Evolutionary conservation across 2,113 vertebrate genomes (phyloP), one percentile per base, ranked within the genome.

Genomic region (Columba janthina): DNA sequence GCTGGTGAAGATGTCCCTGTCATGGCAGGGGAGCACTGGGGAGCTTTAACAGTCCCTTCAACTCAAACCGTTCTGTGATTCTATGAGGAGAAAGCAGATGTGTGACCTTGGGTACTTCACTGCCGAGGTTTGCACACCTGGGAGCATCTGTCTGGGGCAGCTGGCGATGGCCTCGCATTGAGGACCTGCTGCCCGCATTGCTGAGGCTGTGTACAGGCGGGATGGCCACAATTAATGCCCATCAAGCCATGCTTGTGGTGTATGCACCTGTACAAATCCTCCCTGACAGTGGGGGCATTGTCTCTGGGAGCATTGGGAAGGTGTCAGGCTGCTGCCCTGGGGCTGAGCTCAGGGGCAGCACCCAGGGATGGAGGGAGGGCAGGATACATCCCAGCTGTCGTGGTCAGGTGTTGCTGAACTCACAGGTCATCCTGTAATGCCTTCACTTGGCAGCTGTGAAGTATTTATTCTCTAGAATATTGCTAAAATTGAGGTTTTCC

Each of bases 241-340:
- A 10, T 21, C 0, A 0, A 50, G 40, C 75, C 0, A 1, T 70
- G 60, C 56, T 50, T 18, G 6, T 19, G 5, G 22, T 1, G 0
- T 36, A 5, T 1, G 2, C 42, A 22, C 18, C 19, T 25, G 42
- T 26, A 31, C 28, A 32, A 48, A 54, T 62, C 46, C 51, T 73
- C 28, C 29, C 72, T 58, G 77, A 36, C 34, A 18, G 13, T 4
- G 3, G 10, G n/a, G 20, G 1, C 18, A 3, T 44, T 0, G 0
- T 50, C 46, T 48, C 19, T 46, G 19, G 34, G 22, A 13, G 6
- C 0, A 0, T 12, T 29, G 65, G 38, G 70, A 51, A 21, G 46
- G 29, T 2, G 5, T 62, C 8, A 21, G 75, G 29, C 25, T 85
- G 57, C 42, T 73, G 70, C 15, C 15, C 10, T 72, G 85, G 42